phyloP scores from a whole-genome alignment of 2,888 invertebrate species.

The Callimorpha dominula region DNA sequence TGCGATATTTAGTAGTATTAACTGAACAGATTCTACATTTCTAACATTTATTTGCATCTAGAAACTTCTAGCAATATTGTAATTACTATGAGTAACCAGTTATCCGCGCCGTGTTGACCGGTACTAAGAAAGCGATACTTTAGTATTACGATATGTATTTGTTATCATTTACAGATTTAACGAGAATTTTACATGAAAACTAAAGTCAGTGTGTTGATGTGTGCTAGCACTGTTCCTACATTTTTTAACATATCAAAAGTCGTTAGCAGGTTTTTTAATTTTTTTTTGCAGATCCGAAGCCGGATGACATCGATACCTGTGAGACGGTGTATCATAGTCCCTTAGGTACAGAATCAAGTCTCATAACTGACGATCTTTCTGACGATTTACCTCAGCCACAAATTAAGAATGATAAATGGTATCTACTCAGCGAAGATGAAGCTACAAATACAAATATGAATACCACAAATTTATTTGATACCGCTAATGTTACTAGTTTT shows the following conservation, averaged over 20 bases:
- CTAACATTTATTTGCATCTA: too few species aligned
- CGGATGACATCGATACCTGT: slow-evolving; percentile 36
- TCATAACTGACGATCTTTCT: slow-evolving; percentile 78
- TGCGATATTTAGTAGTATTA: too few species aligned
- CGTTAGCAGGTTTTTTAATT: neutral
- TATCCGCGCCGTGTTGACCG: too few species aligned
- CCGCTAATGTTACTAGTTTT: slow-evolving; percentile 41
- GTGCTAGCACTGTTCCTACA: too few species aligned
- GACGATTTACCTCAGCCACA: slow-evolving; percentile 50
- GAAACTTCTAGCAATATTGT: too few species aligned
- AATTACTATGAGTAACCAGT: too few species aligned
- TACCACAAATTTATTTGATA: slow-evolving; percentile 16
- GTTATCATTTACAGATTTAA: too few species aligned
- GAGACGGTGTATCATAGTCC: slow-evolving; percentile 55
- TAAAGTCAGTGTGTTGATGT: too few species aligned
- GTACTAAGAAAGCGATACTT: too few species aligned
- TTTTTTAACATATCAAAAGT: neutral
- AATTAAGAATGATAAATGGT: slow-evolving; percentile 63
- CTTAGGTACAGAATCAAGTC: slow-evolving; percentile 57
- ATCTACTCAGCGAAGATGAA: slow-evolving; percentile 77
- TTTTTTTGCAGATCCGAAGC: slow-evolving; percentile 35
- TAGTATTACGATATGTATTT: too few species aligned
- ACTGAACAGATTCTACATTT: too few species aligned
- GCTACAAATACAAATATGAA: slow-evolving; percentile 56
- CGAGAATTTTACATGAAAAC: too few species aligned